Percentiles rank a stretch among this genome's conserved stretches.
These are phyloP conservation scores for Montipora foliosa DNA, from an alignment of 64 coral and sea anemone genomes.

Conservation along the genomic window DNA sequence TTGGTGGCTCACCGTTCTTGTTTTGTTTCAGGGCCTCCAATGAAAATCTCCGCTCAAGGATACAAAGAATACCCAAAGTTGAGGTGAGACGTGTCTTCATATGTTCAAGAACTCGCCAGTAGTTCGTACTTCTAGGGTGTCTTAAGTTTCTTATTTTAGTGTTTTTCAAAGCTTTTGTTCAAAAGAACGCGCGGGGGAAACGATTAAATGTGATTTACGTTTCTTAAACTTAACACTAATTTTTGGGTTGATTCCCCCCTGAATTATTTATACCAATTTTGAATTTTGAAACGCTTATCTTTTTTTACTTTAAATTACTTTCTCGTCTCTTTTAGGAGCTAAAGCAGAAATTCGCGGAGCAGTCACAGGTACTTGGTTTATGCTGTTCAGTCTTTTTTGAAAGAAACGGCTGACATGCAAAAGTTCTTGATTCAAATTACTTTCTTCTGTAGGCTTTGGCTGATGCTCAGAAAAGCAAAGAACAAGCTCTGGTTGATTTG, in stretches of 20 bases:
- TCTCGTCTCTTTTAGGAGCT: slow-evolving; percentile 36
- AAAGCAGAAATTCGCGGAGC: slow-evolving; percentile 72
- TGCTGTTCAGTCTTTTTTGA: neutral
- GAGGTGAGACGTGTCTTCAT: slow-evolving; percentile 23
- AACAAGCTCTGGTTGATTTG: slow-evolving; percentile 62
- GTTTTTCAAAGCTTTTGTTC: no score
- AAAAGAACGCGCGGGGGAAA: no score
- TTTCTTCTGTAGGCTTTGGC: slow-evolving; percentile 21
- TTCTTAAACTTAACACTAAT: no score
- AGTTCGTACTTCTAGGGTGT: no score
- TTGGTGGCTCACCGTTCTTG: neutral
- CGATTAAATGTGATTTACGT: no score
- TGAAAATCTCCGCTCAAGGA: slow-evolving; percentile 64
- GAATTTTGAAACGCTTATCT: neutral
- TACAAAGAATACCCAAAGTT: slow-evolving; percentile 60
- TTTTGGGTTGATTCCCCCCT: no score
- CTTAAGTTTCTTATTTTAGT: no score
- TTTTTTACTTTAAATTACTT: neutral
- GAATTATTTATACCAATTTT: no score
- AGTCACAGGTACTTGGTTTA: slow-evolving; percentile 36
- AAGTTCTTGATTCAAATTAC: neutral
- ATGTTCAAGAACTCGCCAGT: no score
- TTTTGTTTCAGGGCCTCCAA: slow-evolving; percentile 57
- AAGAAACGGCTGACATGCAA: neutral
- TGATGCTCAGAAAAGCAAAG: slow-evolving; percentile 69